Evolutionary conservation across 2,888 invertebrate species (phyloP).

Genomic region (Blastobasis lacticolella): DNA sequence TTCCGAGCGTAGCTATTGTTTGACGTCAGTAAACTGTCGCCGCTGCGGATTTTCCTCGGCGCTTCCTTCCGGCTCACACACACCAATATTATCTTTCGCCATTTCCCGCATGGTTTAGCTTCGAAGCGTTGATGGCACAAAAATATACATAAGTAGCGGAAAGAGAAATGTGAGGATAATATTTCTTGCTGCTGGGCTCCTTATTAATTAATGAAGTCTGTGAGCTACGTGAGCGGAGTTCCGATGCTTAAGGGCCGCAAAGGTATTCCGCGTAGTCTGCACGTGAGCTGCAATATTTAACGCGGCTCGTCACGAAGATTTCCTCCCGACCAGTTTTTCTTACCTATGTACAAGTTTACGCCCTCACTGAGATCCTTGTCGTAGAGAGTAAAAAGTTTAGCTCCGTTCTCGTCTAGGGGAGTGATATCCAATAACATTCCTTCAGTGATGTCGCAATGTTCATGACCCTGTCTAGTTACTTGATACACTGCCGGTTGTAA

Average conservation of each 20-base stretch:
- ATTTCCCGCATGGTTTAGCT: slow-evolving; percentile 14
- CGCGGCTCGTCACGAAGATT: not conserved
- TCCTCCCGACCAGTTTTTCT: not conserved
- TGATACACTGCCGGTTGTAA: slow-evolving; percentile 78
- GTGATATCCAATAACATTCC: slow-evolving; percentile 81
- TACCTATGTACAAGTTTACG: slow-evolving; percentile 82
- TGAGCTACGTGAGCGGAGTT: slow-evolving; percentile 19
- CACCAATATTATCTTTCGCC: slow-evolving; percentile 15
- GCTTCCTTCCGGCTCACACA: slow-evolving; percentile 21
- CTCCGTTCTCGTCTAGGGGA: slow-evolving; percentile 77
- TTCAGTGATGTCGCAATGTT: slow-evolving; percentile 81
- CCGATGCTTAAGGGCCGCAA: slow-evolving; percentile 6
- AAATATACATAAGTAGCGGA: no score
- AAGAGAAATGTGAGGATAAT: slow-evolving; percentile 13
- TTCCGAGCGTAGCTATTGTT: slow-evolving; percentile 28
- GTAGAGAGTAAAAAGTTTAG: slow-evolving; percentile 80
- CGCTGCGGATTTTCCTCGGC: slow-evolving; percentile 20
- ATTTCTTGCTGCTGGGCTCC: slow-evolving; percentile 4
- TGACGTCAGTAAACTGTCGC: slow-evolving; percentile 25
- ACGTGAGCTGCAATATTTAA: slow-evolving; percentile 12
- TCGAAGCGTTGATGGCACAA: not conserved
- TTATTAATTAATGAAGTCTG: slow-evolving; percentile 24
- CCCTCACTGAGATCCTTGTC: slow-evolving; percentile 84
- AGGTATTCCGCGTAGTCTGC: slow-evolving; percentile 5
- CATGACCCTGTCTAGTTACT: slow-evolving; percentile 81